Evolutionary conservation across 2,113 vertebrate species (phyloP).

Genomic region (Trogon melanurus): DNA sequence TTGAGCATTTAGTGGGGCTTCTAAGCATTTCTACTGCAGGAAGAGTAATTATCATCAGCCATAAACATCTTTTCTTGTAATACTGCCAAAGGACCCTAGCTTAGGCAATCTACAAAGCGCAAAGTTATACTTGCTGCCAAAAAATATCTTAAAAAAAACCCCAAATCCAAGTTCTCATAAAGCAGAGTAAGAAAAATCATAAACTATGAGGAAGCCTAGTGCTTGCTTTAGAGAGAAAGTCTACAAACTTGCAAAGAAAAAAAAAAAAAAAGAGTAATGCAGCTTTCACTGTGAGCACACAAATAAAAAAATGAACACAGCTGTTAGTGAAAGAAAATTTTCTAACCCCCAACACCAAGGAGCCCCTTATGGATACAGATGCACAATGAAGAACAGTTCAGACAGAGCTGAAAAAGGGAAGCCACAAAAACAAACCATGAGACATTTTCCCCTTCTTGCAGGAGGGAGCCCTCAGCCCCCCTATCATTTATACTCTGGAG

Average conservation of each 20-base stretch:
- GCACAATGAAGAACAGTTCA: background rate
- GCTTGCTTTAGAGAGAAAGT: background rate
- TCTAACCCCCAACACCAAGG: background rate
- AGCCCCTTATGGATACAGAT: background rate
- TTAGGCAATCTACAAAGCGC: slow-evolving; percentile 51
- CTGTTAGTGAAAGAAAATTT: background rate
- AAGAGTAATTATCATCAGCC: slow-evolving; percentile 66
- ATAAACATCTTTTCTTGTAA: slow-evolving; percentile 61
- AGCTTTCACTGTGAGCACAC: background rate
- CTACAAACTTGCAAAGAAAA: background rate
- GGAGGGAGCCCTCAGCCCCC: background rate
- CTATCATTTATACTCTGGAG: background rate
- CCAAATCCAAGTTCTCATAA: background rate
- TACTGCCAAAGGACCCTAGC: slow-evolving; percentile 59
- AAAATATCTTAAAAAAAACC: background rate
- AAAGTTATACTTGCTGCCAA: slow-evolving; percentile 44
- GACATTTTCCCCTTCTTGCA: background rate
- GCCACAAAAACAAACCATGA: rapidly evolving
- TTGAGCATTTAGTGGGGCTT: slow-evolving; percentile 54
- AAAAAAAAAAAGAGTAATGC: background rate
- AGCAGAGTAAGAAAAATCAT: background rate
- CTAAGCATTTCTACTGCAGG: slow-evolving; percentile 57
- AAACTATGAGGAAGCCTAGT: background rate
- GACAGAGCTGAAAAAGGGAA: background rate
- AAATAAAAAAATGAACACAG: rapidly evolving